Evolutionary conservation across 2,797 vertebrate genomes (phyloP).

Genomic region (Poeciliopsis infans): DNA sequence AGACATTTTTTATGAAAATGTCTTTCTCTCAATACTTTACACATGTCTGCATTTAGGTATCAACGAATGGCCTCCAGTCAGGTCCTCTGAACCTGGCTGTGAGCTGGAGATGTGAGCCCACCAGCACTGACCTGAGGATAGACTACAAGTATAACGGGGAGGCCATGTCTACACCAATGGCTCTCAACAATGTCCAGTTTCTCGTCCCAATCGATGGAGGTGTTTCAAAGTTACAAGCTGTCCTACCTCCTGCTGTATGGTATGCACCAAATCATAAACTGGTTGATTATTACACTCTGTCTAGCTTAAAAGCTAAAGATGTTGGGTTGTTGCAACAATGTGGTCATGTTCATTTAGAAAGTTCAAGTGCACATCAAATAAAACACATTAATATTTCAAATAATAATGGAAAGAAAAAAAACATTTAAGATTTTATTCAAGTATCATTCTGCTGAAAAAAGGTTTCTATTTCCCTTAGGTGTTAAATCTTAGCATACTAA

Average conservation of each 20-base stretch:
- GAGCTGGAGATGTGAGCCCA: slow-evolving; percentile 94
- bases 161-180: slow-evolving; percentile 89
- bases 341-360: background rate
- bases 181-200: slow-evolving; percentile 98
- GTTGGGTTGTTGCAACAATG: background rate
- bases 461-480: background rate
- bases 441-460: background rate
- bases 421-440: background rate
- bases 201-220: slow-evolving; percentile 92
- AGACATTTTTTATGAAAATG: background rate
- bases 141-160: slow-evolving; percentile 97
- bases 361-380: background rate
- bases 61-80: slow-evolving; percentile 90
- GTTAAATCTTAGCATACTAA: background rate
- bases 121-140: slow-evolving; percentile 95
- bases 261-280: slow-evolving; percentile 47
- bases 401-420: background rate
- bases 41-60: slow-evolving; percentile 81
- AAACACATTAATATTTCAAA: background rate
- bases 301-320: background rate
- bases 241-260: slow-evolving; percentile 96
- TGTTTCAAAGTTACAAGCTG: slow-evolving; percentile 93
- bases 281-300: background rate
- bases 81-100: slow-evolving; percentile 94
- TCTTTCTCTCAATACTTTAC: background rate